A percentile compares a stretch with the other conserved stretches of the same genome.
These are phyloP conservation scores for Cataglyphis albicans DNA, from an alignment of 2,888 invertebrate species.

Conservation along the genomic window DNA sequence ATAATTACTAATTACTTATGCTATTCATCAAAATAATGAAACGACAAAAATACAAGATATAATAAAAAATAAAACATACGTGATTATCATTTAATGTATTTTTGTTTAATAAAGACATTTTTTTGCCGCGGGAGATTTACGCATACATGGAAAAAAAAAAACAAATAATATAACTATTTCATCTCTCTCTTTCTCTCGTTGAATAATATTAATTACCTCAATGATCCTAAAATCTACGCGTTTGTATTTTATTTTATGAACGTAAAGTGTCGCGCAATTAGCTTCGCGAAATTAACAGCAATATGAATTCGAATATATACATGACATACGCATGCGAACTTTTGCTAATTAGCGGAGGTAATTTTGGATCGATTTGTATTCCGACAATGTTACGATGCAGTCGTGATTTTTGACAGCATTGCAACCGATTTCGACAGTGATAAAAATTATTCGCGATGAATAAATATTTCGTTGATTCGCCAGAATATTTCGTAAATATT, in stretches of 20 bases:
- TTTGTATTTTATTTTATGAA: conserved; percentile 9
- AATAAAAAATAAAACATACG: not conserved
- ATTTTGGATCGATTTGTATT: conserved; percentile 40
- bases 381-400: not conserved
- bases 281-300: conserved; percentile 8
- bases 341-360: conserved; percentile 12
- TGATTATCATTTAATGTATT: not conserved
- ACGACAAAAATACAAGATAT: not conserved
- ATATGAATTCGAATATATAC: conserved; percentile 32
- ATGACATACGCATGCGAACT: conserved; percentile 1
- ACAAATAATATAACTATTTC: not conserved
- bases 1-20: conserved; percentile 33
- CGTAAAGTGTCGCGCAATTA: conserved; percentile 6
- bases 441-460: conserved; percentile 43
- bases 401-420: conserved; percentile 14
- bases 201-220: conserved; percentile 19
- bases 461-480: conserved; percentile 6
- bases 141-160: not conserved
- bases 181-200: not conserved
- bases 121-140: not conserved
- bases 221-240: conserved; percentile 7
- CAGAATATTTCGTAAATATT: conserved; percentile 28
- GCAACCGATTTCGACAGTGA: conserved; percentile 25
- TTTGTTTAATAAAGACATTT: not conserved
- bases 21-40: not conserved